These are phyloP conservation scores for Deroptyus accipitrinus DNA, from an alignment of 2,113 vertebrate species.

Conservation along the genomic window DNA sequence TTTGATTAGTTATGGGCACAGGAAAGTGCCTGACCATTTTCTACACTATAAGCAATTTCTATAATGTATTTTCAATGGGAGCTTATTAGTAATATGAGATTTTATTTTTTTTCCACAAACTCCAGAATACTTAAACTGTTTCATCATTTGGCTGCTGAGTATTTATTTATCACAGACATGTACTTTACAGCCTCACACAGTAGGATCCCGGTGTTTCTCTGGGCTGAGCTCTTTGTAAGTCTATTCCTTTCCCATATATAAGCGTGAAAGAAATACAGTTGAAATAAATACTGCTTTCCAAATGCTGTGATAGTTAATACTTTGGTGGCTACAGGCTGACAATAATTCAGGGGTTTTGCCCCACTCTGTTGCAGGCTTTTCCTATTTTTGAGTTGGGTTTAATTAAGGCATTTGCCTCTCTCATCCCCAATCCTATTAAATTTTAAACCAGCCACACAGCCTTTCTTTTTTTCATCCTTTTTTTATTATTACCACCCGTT, in stretches of 20 bases:
- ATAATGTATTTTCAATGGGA: slow-evolving; percentile 42
- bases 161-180: slow-evolving; percentile 25
- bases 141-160: background rate
- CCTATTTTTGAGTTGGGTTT: background rate
- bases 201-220: background rate
- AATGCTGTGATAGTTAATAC: background rate
- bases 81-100: background rate
- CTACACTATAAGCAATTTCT: background rate
- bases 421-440: slow-evolving; percentile 42
- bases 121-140: slow-evolving; percentile 36
- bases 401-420: slow-evolving; percentile 44
- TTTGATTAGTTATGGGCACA: slow-evolving; percentile 26
- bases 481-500: background rate
- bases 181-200: background rate
- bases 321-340: background rate
- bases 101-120: background rate
- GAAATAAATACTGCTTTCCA: slow-evolving; percentile 51
- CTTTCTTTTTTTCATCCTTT: slow-evolving; percentile 3
- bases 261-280: slow-evolving; percentile 34
- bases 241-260: slow-evolving; percentile 28
- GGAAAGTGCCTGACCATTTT: background rate
- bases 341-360: slow-evolving; percentile 17
- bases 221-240: slow-evolving; percentile 20
- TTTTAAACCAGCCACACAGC: slow-evolving; percentile 45
- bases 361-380: background rate